Conservation (phyloP, 2,888 invertebrate species). For the Palloptera scutellata region DNA sequence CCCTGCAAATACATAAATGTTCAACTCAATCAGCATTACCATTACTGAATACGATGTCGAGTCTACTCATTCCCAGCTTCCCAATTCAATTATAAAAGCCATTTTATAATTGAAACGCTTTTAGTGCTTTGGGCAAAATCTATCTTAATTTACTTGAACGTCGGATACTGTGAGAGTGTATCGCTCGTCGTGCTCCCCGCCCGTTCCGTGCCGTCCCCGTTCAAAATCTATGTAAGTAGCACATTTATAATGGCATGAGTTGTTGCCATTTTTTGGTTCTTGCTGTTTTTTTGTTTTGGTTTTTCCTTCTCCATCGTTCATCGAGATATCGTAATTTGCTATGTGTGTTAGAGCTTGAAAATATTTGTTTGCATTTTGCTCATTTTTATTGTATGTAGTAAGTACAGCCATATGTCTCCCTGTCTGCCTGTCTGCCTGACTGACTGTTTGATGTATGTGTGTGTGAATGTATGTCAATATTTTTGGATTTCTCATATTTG, state of each 20-base stretch:
- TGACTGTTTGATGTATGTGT: background rate
- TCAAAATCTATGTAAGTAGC: no score
- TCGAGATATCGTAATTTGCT: no score
- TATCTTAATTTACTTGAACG: constrained; percentile 25
- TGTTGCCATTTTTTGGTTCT: no score
- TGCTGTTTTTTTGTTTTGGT: no score
- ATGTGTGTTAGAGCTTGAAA: background rate
- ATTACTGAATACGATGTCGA: no score
- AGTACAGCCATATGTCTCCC: background rate
- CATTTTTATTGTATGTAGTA: constrained; percentile 29
- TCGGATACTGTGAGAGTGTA: no score
- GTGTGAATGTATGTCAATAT: background rate
- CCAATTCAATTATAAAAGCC: constrained; percentile 27
- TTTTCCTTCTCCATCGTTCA: no score
- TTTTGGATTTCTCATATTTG: background rate
- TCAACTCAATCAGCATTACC: no score
- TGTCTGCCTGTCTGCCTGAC: background rate
- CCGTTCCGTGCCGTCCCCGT: no score
- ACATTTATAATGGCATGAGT: no score
- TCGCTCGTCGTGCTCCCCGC: no score
- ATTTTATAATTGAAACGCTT: constrained; percentile 31
- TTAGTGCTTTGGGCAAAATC: constrained; percentile 23
- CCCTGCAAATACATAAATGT: no score
- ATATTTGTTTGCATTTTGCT: constrained; percentile 21
- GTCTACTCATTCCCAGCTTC: constrained; percentile 9